These are phyloP conservation scores for Cataglyphis rosenhaueri DNA, from an alignment of 2,888 invertebrate species.

Conservation along the genomic window DNA sequence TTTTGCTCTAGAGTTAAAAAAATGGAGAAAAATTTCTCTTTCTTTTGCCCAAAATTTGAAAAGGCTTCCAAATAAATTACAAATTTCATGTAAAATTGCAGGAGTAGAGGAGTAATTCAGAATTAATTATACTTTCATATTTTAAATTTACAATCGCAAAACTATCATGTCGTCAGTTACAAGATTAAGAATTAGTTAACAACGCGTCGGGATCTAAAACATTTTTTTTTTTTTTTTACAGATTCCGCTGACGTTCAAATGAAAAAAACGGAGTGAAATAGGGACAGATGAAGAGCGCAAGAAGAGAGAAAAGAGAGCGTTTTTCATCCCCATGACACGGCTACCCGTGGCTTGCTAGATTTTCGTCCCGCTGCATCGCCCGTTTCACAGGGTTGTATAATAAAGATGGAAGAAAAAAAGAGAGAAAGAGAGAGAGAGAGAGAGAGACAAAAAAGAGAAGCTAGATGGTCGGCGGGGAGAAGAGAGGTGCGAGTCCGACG, in stretches of 20 bases:
- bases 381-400: slow-evolving; percentile 66
- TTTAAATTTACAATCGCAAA: background rate
- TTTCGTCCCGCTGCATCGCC: slow-evolving; percentile 71
- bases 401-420: slow-evolving; percentile 64
- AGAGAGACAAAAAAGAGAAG: slow-evolving; percentile 68
- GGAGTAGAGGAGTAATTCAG: background rate
- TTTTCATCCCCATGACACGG: slow-evolving; percentile 74
- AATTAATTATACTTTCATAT: background rate
- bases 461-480: slow-evolving; percentile 54
- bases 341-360: slow-evolving; percentile 67
- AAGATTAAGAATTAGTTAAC: slow-evolving; percentile 44
- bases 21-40: background rate
- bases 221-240: slow-evolving; percentile 33
- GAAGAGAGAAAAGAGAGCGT: slow-evolving; percentile 61
- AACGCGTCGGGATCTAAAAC: slow-evolving; percentile 53
- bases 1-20: background rate
- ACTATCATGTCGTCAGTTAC: background rate
- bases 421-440: slow-evolving; percentile 63
- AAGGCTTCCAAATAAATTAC: background rate
- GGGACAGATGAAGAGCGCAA: slow-evolving; percentile 18
- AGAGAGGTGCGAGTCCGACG: slow-evolving; percentile 69
- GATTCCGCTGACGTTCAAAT: slow-evolving; percentile 41
- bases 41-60: background rate
- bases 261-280: slow-evolving; percentile 15
- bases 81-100: background rate